These are phyloP conservation scores for Spodoptera exigua DNA, from an alignment of 2,888 invertebrate genomes.

Conservation along the genomic window DNA sequence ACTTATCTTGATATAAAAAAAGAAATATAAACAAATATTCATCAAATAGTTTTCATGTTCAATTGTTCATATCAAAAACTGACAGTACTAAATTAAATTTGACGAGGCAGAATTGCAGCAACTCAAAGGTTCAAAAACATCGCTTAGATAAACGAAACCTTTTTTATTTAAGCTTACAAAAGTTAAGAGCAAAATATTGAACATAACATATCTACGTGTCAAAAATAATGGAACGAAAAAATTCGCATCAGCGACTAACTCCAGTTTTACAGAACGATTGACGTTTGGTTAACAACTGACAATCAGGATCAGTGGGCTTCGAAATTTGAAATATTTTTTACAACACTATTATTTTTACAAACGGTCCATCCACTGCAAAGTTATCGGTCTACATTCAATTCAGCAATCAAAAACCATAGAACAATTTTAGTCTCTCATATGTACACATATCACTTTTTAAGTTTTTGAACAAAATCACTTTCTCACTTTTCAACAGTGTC, in stretches of 20 bases:
- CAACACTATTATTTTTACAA: slow-evolving; percentile 55
- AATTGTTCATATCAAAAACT: neutral
- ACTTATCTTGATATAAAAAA: too few relatives aligned
- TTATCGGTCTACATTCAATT: slow-evolving; percentile 11
- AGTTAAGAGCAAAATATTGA: neutral
- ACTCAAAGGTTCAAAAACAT: neutral
- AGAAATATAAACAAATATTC: too few relatives aligned
- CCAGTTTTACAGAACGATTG: slow-evolving; percentile 29
- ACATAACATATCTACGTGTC: neutral
- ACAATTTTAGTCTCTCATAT: slow-evolving; percentile 8
- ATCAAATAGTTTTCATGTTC: too few relatives aligned
- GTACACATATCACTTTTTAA: slow-evolving; percentile 24
- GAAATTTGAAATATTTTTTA: slow-evolving; percentile 61
- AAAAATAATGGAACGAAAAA: slow-evolving; percentile 8
- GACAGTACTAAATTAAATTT: neutral
- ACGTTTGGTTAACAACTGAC: slow-evolving; percentile 33
- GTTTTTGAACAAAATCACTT: neutral
- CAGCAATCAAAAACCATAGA: slow-evolving; percentile 14
- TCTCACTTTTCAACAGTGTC: slow-evolving; percentile 11
- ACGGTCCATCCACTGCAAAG: slow-evolving; percentile 37
- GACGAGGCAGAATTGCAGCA: neutral
- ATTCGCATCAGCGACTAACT: slow-evolving; percentile 14
- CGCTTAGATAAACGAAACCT: neutral
- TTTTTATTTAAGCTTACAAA: neutral
- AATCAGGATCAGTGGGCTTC: slow-evolving; percentile 29